These are phyloP conservation scores for Crambe crambe DNA, from an alignment of 37 sponge, comb jelly and placozoan genomes.

Conservation along the genomic window DNA sequence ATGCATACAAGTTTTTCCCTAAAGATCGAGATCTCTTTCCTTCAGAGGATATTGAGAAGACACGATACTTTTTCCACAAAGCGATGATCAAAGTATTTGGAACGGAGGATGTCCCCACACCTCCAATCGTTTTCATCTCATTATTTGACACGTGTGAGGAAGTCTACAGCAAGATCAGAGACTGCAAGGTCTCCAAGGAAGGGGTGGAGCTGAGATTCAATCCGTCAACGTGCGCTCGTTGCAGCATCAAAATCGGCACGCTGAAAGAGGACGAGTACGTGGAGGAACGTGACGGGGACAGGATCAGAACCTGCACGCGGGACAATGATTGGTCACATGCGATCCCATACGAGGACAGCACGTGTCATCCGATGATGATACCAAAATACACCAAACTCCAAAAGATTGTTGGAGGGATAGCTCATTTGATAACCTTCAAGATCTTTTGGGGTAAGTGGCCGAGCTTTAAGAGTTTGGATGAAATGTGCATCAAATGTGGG, in stretches of 20 bases:
- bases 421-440: conserved; percentile 14
- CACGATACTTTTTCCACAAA: background rate
- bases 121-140: conserved; percentile 12
- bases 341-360: conserved; percentile 9
- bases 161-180: background rate
- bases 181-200: background rate
- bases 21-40: background rate
- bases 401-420: conserved; percentile 16
- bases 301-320: background rate
- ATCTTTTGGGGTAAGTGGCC: conserved; percentile 4
- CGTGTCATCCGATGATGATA: conserved; percentile 24
- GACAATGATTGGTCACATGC: background rate
- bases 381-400: conserved; percentile 11
- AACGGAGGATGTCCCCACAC: background rate
- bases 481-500: background rate
- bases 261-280: background rate
- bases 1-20: background rate
- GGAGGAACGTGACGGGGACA: background rate
- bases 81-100: conserved; percentile 1
- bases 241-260: background rate
- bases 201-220: background rate
- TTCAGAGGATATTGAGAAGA: background rate
- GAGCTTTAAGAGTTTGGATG: background rate
- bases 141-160: conserved; percentile 2
- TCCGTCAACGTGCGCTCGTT: conserved; percentile 2